A percentile compares a stretch with the other conserved stretches of the same genome.
Conservation (phyloP, 2,113 vertebrate genomes). For the Crotophaga sulcirostris region DNA sequence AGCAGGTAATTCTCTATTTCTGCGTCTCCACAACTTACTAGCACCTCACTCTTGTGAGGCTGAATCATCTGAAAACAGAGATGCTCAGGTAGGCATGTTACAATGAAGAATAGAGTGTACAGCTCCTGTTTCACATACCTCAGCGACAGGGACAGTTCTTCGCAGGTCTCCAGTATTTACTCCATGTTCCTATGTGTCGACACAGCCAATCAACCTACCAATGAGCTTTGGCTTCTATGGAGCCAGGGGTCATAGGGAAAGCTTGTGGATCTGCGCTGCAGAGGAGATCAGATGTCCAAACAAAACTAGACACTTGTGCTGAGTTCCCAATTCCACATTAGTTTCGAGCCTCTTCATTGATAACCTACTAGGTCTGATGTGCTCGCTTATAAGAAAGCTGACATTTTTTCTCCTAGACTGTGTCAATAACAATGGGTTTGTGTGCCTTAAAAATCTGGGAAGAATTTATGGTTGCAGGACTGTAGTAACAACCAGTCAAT, state of each 20-base stretch:
- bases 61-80: neutral
- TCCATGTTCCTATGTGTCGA: neutral
- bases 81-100: neutral
- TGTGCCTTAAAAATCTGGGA: neutral
- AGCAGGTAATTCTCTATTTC: neutral
- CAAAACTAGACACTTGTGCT: neutral
- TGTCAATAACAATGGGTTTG: neutral
- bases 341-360: neutral
- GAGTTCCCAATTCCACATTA: rapidly evolving
- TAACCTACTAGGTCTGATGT: neutral
- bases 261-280: neutral
- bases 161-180: neutral
- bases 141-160: neutral
- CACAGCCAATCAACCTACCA: neutral
- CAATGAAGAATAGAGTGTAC: neutral
- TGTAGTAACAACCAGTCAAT: neutral
- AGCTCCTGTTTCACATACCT: neutral
- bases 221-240: neutral
- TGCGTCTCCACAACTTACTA: neutral
- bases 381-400: neutral
- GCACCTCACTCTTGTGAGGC: neutral
- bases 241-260: neutral
- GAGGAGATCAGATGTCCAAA: neutral
- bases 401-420: neutral
- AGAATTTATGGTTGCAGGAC: neutral